These are phyloP conservation scores for Cranoglanis bouderius DNA, from an alignment of 2,113 vertebrate genomes.

Conservation along the genomic window DNA sequence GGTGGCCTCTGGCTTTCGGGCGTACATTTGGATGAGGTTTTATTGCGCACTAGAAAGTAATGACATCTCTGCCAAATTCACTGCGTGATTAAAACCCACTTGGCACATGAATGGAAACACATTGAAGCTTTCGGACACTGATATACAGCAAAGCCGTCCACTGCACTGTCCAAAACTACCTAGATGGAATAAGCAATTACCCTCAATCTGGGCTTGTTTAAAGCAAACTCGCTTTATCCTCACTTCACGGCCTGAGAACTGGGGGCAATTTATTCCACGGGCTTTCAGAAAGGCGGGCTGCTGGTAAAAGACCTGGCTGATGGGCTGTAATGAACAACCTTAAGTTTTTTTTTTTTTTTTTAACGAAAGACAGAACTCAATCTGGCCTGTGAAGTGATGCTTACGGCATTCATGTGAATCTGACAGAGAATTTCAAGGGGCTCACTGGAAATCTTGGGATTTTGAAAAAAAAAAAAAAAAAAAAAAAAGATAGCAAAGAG, in stretches of 20 bases:
- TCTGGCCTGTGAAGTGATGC: constrained; percentile 34
- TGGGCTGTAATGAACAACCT: constrained; percentile 47
- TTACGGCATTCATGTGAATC: constrained; percentile 58
- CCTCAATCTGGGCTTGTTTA: not conserved
- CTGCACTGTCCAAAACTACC: constrained; percentile 11
- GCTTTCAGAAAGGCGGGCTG: constrained; percentile 46
- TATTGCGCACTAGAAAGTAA: not conserved
- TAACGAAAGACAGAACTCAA: constrained; percentile 13
- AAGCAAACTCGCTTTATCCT: constrained; percentile 25
- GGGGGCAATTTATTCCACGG: constrained; percentile 47
- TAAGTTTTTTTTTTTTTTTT: not conserved
- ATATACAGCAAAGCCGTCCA: not conserved
- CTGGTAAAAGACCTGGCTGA: constrained; percentile 47
- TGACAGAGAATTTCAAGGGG: constrained; percentile 62
- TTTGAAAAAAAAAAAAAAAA: too few relatives aligned
- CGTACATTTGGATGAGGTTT: not conserved
- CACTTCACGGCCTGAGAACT: constrained; percentile 31
- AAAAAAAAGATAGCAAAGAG: constrained; percentile 71
- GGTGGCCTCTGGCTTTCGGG: not conserved
- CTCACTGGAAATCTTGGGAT: constrained; percentile 60
- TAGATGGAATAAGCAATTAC: not conserved
- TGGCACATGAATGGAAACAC: constrained; percentile 1
- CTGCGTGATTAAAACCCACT: not conserved
- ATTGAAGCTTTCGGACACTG: not conserved
- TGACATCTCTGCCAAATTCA: not conserved